Evolutionary conservation across 2,113 vertebrate genomes (phyloP).

Genomic region (Heloderma charlesbogerti): DNA sequence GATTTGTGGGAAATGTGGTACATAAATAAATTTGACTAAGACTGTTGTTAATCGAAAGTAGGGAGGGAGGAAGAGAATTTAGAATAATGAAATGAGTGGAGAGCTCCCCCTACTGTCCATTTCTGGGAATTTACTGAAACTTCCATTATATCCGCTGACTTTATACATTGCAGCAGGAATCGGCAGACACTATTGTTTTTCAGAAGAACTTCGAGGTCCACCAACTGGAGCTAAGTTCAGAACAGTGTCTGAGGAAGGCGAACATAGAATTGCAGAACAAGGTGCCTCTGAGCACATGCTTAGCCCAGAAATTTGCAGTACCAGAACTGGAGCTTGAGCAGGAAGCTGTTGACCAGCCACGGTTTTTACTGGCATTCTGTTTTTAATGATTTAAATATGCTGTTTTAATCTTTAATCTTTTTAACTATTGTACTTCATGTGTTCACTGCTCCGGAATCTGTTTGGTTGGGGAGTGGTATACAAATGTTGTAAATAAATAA

Average conservation of each 20-base stretch:
- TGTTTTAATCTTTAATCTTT: no score
- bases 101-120: conserved; percentile 82
- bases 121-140: conserved; percentile 57
- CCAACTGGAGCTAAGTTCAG: not conserved
- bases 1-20: conserved; percentile 3
- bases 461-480: no score
- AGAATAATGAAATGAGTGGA: conserved; percentile 62
- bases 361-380: no score
- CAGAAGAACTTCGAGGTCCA: not conserved
- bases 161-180: not conserved
- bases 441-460: no score
- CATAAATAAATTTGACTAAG: not conserved
- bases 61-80: conserved; percentile 28
- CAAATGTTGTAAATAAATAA: not conserved
- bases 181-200: not conserved
- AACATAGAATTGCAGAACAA: not conserved
- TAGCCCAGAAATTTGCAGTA: not conserved
- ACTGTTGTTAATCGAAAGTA: not conserved
- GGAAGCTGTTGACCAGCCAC: no score
- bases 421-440: no score
- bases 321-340: not conserved
- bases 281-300: not conserved
- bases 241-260: not conserved
- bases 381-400: no score
- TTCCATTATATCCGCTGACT: conserved; percentile 46